A percentile compares a stretch with the other conserved stretches of the same genome.
Conservation (phyloP, 2,113 vertebrate species). For the Heteronetta atricapilla region DNA sequence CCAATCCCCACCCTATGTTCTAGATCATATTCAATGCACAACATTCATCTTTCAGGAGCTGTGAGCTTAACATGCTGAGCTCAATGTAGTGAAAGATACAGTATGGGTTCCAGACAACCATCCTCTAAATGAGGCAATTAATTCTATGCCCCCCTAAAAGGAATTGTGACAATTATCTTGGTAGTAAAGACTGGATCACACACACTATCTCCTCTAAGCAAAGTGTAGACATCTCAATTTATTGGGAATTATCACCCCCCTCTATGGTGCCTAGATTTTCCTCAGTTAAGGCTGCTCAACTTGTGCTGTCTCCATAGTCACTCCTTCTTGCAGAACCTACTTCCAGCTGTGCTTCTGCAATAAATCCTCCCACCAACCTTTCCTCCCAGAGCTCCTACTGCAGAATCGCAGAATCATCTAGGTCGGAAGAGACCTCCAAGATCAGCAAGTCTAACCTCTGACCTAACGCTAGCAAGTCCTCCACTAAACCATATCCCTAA, state of each 20-base stretch:
- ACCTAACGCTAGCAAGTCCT: too few species aligned
- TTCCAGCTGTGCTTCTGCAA: not conserved
- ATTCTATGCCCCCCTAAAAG: not conserved
- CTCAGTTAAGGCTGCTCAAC: not conserved
- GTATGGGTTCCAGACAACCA: not conserved
- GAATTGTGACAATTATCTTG: not conserved
- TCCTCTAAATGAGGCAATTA: not conserved
- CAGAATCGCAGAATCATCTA: too few species aligned
- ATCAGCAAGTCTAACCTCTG: too few species aligned
- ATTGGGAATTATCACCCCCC: not conserved
- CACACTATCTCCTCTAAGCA: not conserved
- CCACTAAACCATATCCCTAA: too few species aligned
- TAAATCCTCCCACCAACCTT: not conserved
- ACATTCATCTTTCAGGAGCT: not conserved
- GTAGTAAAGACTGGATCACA: not conserved
- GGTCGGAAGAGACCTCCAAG: too few species aligned
- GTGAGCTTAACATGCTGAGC: not conserved
- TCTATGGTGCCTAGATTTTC: not conserved
- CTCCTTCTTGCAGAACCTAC: not conserved
- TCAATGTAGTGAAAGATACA: not conserved
- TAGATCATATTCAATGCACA: not conserved
- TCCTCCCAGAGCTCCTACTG: not conserved
- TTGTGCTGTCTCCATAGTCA: not conserved
- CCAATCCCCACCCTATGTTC: not conserved
- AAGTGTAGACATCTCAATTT: not conserved